Conservation (phyloP, 2,888 invertebrate genomes). For the Limnephilus auricula region DNA sequence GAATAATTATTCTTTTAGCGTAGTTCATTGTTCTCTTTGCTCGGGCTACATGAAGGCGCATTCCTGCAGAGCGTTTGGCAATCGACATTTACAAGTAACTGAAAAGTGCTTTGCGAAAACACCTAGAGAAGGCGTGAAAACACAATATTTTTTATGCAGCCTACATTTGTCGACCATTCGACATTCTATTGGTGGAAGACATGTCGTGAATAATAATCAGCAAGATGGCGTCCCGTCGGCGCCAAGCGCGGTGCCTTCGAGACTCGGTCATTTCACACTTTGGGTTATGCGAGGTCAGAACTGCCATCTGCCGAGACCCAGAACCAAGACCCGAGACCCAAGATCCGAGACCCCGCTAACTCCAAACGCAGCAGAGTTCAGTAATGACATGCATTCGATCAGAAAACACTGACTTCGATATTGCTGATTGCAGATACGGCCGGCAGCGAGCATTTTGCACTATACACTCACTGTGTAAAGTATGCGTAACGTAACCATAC, state of each 20-base stretch:
- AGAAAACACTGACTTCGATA: not conserved
- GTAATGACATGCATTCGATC: not conserved
- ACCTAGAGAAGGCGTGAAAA: constrained; percentile 13
- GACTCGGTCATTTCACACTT: constrained; percentile 11
- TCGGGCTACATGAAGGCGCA: not conserved
- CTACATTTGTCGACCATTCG: constrained; percentile 30
- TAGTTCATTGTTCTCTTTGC: not conserved
- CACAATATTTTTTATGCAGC: constrained; percentile 24
- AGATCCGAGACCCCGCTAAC: not conserved
- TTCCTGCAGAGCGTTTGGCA: not conserved
- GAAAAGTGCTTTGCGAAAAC: not conserved
- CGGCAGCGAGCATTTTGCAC: not conserved
- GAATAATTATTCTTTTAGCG: not conserved
- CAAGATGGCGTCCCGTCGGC: constrained; percentile 30
- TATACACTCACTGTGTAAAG: not conserved
- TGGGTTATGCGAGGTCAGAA: constrained; percentile 29
- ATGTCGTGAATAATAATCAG: constrained; percentile 11
- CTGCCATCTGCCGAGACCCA: not conserved
- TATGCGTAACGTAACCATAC: not conserved
- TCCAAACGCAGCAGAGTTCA: constrained; percentile 2
- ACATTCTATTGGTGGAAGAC: constrained; percentile 38
- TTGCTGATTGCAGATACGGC: not conserved
- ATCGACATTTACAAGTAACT: not conserved
- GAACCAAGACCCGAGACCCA: not conserved
- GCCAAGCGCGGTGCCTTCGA: not conserved